These are phyloP conservation scores for Pseudanteris insignis DNA, from an alignment of 2,888 invertebrate genomes.

Conservation along the genomic window DNA sequence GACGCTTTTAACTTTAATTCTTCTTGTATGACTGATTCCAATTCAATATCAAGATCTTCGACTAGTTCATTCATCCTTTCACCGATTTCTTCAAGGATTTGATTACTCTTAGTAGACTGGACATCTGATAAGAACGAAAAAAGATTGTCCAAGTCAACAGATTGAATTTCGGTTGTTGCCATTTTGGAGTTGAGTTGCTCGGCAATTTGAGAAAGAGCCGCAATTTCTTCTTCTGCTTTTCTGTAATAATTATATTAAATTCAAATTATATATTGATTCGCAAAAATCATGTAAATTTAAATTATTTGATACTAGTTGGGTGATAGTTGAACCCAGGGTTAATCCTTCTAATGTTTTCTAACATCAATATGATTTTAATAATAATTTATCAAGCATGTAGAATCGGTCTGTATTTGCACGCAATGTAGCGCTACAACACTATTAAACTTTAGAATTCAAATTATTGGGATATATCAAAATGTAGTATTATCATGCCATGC, in stretches of 20 bases:
- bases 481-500: too few relatives aligned
- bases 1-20: slow-evolving; percentile 61
- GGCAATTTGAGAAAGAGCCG: slow-evolving; percentile 77
- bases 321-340: too few relatives aligned
- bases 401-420: too few relatives aligned
- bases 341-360: too few relatives aligned
- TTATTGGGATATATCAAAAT: too few relatives aligned
- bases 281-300: too few relatives aligned
- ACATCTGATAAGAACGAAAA: slow-evolving; percentile 90
- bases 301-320: too few relatives aligned
- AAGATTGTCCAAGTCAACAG: slow-evolving; percentile 87
- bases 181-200: slow-evolving; percentile 76
- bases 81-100: slow-evolving; percentile 82
- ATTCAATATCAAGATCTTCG: slow-evolving; percentile 82
- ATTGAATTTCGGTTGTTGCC: slow-evolving; percentile 70
- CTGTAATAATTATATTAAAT: slow-evolving; percentile 64
- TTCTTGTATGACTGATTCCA: slow-evolving; percentile 74
- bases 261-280: too few relatives aligned
- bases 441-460: too few relatives aligned
- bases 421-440: too few relatives aligned
- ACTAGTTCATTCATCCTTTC: slow-evolving; percentile 86
- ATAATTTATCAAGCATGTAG: too few relatives aligned
- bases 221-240: slow-evolving; percentile 76
- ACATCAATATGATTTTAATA: too few relatives aligned
- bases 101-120: slow-evolving; percentile 71